Percentiles rank a stretch among this genome's conserved stretches.
Conservation (phyloP, 2,888 invertebrate species). For the Lutraria lutraria region DNA sequence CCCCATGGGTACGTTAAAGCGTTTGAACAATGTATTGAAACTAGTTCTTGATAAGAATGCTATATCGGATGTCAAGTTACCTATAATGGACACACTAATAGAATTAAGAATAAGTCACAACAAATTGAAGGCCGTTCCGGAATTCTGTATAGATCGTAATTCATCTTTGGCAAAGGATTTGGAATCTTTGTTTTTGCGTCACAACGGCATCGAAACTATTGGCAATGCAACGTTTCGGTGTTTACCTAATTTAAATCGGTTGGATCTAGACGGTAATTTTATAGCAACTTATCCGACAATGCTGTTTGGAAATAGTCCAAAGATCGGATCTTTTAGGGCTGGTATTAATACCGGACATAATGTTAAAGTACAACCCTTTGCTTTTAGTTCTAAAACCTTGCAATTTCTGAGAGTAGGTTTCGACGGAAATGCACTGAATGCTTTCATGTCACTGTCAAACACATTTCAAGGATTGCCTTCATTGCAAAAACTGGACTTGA, state of each 20-base stretch:
- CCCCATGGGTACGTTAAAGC: neutral
- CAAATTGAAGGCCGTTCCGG: neutral
- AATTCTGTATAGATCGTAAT: neutral
- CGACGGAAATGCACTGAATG: neutral
- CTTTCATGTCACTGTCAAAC: neutral
- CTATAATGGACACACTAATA: neutral
- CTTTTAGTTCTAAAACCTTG: neutral
- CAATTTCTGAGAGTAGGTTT: neutral
- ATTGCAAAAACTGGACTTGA: neutral
- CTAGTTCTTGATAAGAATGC: neutral
- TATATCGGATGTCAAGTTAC: neutral
- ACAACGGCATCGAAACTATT: neutral
- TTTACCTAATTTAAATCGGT: neutral
- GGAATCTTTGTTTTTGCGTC: neutral
- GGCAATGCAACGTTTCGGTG: neutral
- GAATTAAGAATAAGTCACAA: neutral
- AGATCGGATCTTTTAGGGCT: neutral
- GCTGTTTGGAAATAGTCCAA: neutral
- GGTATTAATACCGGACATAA: neutral
- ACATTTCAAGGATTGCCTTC: slow-evolving; percentile 24
- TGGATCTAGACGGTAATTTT: neutral
- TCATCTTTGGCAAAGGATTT: neutral
- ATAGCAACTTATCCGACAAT: neutral
- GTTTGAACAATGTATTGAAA: neutral
- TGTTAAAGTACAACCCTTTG: neutral